Base-by-base conservation (phyloP, 1,140 invertebrate genomes). In the Copidosoma floridanum region DNA sequence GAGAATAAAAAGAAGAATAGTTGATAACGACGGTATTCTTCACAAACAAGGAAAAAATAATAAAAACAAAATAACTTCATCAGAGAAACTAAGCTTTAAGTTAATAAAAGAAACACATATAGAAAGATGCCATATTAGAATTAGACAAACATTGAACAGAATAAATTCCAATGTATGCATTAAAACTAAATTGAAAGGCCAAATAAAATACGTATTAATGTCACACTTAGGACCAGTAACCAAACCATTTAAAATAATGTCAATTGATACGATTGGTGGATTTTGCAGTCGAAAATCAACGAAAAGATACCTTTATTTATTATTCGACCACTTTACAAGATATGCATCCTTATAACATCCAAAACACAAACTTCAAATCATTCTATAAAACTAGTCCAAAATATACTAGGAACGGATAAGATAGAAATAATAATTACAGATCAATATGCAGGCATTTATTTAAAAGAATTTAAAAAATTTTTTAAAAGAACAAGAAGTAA, bases 161-260 rank as follows among this genome's bases (percentile, higher is more conserved):
- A 63, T 50, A 44, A 21, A 29, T 4, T 65, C 59, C 48, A 44
- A 52, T 43, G 18, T 55, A 1, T 64, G 64, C 18, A 58, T 57
- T 54, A 65, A 63, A 61, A 63, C 53, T 37, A 68, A 68, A 57
- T 56, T 61, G 46, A 51, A 54, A 46, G 24, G 51, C 6, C 18
- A 60, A 29, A 11, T 11, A 10, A 63, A 62, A 47, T 57, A 20
- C 41, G 66, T 60, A 21, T 55, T 67, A 27, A 61, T 70, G 59
- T 67, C 68, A 24, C 62, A 66, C 10, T 21, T 68, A 1, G 62
- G 65, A 10, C 69, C 65, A 46, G 65, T 61, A 1, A 65, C 51
- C 44, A 16, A 44, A 7, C 67, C 65, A 11, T 67, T 65, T 37
- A 77, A 74, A 80, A 82, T 76, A 55, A 53, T 72, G 11, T 73